Conservation (phyloP, 2,797 vertebrate genomes). For the Micromesistius poutassou region DNA sequence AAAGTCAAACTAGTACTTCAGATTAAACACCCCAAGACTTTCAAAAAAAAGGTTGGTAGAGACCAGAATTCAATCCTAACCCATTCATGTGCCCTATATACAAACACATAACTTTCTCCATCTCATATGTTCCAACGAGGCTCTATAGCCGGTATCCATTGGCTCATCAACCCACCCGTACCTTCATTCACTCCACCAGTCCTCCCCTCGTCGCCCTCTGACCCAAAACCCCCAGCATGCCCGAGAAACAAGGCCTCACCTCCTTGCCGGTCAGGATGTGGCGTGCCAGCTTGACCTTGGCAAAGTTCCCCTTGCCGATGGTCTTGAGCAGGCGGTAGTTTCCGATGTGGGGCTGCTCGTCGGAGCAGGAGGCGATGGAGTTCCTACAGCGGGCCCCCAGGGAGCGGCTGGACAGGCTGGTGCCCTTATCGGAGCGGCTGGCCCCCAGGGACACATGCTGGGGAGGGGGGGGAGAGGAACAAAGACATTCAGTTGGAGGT, state of each 20-base stretch:
- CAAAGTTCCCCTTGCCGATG: constrained; percentile 98
- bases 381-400: constrained; percentile 90
- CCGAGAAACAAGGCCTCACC: constrained; percentile 63
- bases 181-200: background rate
- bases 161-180: background rate
- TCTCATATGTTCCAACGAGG: no score
- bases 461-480: constrained; percentile 21
- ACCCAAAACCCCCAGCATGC: background rate
- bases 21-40: no score
- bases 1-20: background rate
- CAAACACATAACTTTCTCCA: background rate
- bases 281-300: constrained; percentile 95
- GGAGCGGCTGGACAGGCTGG: constrained; percentile 84
- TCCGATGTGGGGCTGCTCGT: constrained; percentile 93
- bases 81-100: constrained; percentile 7
- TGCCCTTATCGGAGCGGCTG: constrained; percentile 88
- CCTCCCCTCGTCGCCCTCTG: background rate
- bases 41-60: no score
- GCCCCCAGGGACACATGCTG: constrained; percentile 88
- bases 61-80: no score
- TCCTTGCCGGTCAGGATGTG: constrained; percentile 95
- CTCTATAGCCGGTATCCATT: background rate
- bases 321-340: constrained; percentile 98
- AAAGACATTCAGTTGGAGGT: constrained; percentile 15
- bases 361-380: constrained; percentile 92